phyloP scores from a whole-genome alignment of 2,113 vertebrate genomes.

The Alligator sinensis region DNA sequence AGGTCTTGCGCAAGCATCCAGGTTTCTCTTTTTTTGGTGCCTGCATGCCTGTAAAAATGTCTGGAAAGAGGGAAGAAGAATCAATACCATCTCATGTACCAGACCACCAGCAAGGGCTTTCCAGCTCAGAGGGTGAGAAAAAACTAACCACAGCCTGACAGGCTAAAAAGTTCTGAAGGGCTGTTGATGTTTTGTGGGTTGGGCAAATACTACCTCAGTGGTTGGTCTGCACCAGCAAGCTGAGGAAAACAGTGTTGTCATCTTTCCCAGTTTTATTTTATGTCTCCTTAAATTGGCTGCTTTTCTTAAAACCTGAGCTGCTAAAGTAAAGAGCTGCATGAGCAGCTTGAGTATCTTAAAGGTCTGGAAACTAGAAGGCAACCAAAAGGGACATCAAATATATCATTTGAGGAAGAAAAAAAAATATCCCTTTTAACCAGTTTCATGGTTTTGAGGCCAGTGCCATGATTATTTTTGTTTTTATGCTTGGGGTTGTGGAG shows the following conservation, averaged over 20 bases:
- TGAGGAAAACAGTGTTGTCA: not conserved
- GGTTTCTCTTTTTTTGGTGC: rapidly evolving
- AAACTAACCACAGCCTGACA: conserved; percentile 6
- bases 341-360: not conserved
- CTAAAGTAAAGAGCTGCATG: not conserved
- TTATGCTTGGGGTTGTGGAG: not conserved
- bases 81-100: not conserved
- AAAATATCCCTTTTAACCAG: not conserved
- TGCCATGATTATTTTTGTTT: not conserved
- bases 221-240: not conserved
- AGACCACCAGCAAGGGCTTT: not conserved
- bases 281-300: not conserved
- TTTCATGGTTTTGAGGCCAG: not conserved
- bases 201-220: conserved; percentile 5
- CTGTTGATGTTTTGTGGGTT: not conserved
- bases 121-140: not conserved
- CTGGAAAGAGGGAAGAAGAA: not conserved
- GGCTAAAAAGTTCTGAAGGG: conserved; percentile 18
- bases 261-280: not conserved
- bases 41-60: not conserved
- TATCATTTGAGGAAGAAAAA: not conserved
- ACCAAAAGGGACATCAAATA: not conserved
- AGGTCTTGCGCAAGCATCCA: not conserved
- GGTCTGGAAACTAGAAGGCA: not conserved
- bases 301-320: not conserved